Base-by-base conservation (phyloP, 2,888 invertebrate genomes). In the Lasius platythorax region DNA sequence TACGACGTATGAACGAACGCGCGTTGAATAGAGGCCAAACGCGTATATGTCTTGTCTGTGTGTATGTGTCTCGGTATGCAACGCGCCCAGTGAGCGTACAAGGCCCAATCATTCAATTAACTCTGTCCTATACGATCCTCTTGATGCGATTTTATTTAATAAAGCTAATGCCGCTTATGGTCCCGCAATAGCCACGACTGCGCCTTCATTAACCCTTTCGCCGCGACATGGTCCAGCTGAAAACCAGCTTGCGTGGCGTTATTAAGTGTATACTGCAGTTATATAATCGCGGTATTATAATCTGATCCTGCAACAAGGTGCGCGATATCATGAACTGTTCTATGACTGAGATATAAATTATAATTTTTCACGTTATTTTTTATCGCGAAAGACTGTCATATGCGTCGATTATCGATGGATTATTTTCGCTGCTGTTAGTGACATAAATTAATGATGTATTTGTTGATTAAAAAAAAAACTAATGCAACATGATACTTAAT, bases 61-160 rank as follows among this genome's bases (percentile, higher is more conserved):
- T 40, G n/a, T 56, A 2, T 66, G 79, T 56, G 85, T 61, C 78
- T 78, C 72, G 79, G 30, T 40, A 50, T 5, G 74, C 30, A 76
- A 88, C 84, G 79, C 88, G 89, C 83, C 85, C 89, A 86, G 91
- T 89, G 89, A 89, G 89, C 74, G 53, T 86, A 88, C 82, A 83
- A 70, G 85, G 85, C 83, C 92, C 93, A 93, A 94, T 94, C 94
- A 93, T 94, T 94, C 94, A 93, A 93, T 94, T 94, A 93, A 91
- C 92, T 90, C 90, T 89, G 91, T 91, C 91, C 91, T 90, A 89
- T 91, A 91, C 92, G 91, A 93, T 93, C 91, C 92, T 92, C 92
- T 92, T 91, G 89, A 92, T 92, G 90, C 92, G 91, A 93, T 92
- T 93, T 94, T 92, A 93, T 93, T 93, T 92, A 93, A 94, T 93